These are phyloP conservation scores for Apoderus coryli DNA, from an alignment of 2,888 invertebrate species.

Conservation along the genomic window DNA sequence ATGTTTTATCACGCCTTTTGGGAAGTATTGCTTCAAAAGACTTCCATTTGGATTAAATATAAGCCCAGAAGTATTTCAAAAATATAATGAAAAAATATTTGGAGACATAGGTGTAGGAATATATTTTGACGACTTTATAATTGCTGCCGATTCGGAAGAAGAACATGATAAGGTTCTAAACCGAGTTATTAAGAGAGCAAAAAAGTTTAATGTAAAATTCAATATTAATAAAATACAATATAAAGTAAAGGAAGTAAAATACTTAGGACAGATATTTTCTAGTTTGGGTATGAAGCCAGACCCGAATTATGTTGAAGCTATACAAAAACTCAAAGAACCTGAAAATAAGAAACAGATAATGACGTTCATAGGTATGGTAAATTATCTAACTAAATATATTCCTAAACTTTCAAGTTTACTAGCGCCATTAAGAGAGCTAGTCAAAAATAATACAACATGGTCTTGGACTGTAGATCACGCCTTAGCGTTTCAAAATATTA, in stretches of 20 bases:
- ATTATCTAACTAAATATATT: no score
- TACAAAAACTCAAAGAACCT: constrained; percentile 11
- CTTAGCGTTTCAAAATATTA: constrained; percentile 5
- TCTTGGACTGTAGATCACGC: constrained; percentile 14
- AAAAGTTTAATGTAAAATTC: constrained; percentile 15
- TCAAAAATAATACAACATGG: no score
- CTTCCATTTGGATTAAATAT: constrained; percentile 19
- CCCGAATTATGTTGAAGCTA: constrained; percentile 12
- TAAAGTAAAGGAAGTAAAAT: constrained; percentile 12
- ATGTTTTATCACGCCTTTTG: constrained; percentile 13
- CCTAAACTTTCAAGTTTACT: no score
- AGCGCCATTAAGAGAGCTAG: no score
- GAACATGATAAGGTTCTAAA: constrained; percentile 16
- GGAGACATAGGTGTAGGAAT: constrained; percentile 18
- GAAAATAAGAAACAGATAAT: constrained; percentile 13
- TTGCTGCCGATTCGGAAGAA: constrained; percentile 12
- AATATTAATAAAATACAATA: constrained; percentile 17
- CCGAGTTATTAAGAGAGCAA: constrained; percentile 13
- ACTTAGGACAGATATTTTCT: constrained; percentile 14
- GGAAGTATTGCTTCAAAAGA: constrained; percentile 17
- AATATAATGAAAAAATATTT: constrained; percentile 14
- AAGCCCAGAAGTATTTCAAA: constrained; percentile 19
- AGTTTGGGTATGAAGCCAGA: constrained; percentile 12
- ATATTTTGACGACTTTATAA: constrained; percentile 22
- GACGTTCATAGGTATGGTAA: no score